phyloP scores from a whole-genome alignment of 1,140 invertebrate species.

The Dysdera silvatica region DNA sequence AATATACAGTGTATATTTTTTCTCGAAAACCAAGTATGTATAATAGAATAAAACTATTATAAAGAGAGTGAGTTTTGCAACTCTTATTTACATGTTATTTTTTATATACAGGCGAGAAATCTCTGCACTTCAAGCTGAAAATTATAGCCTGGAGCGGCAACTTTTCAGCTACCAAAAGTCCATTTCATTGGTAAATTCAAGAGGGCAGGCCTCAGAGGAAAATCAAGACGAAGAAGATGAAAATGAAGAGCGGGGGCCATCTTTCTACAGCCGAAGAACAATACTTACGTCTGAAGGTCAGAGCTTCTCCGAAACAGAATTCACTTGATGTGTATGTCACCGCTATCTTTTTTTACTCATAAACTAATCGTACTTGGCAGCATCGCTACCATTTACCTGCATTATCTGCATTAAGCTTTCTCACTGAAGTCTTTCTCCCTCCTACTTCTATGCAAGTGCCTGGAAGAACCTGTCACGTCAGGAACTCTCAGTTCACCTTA shows the following conservation, averaged over 20 bases:
- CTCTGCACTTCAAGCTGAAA: slow-evolving; percentile 69
- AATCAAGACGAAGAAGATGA: not conserved
- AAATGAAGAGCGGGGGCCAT: not conserved
- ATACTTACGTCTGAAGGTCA: not conserved
- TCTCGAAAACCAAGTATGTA: no score
- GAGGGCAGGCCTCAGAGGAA: slow-evolving; percentile 15
- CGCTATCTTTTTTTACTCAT: no score
- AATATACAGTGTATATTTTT: no score
- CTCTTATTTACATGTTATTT: not conserved
- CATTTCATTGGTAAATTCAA: slow-evolving; percentile 59
- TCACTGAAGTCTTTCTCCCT: no score
- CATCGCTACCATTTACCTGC: no score
- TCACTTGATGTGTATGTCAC: no score
- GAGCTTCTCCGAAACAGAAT: slow-evolving; percentile 15
- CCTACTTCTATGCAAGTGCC: no score
- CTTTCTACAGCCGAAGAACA: not conserved
- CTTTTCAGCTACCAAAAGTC: slow-evolving; percentile 79
- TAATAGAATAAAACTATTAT: not conserved
- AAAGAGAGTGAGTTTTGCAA: not conserved
- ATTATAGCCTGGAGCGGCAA: slow-evolving; percentile 74
- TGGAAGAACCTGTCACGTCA: no score
- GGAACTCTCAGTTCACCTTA: no score
- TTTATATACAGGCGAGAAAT: slow-evolving; percentile 62
- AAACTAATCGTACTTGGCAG: no score
- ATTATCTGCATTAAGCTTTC: no score